These are phyloP conservation scores for Vannuccia rotundouncinata DNA, from an alignment of 2,888 invertebrate genomes.

Conservation along the genomic window DNA sequence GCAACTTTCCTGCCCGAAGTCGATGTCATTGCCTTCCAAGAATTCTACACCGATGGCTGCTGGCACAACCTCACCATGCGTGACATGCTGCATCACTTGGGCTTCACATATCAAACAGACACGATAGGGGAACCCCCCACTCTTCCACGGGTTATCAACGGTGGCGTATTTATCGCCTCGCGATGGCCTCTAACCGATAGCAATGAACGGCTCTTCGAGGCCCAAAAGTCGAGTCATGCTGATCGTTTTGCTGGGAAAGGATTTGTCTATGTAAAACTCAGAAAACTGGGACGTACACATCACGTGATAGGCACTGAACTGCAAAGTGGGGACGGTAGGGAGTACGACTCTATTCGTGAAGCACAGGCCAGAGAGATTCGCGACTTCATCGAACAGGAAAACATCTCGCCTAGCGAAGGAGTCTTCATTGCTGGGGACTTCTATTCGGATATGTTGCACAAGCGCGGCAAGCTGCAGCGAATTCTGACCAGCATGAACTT, in stretches of 20 bases:
- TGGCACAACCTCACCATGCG: constrained; percentile 36
- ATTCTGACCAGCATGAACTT: background rate
- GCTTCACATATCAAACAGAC: constrained; percentile 36
- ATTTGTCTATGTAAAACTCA: constrained; percentile 33
- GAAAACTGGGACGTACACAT: constrained; percentile 30
- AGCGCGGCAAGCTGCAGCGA: background rate
- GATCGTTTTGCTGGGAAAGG: constrained; percentile 38
- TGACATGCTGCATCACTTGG: constrained; percentile 35
- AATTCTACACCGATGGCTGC: constrained; percentile 41
- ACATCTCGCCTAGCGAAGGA: background rate
- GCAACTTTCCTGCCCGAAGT: constrained; percentile 30
- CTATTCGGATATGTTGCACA: background rate
- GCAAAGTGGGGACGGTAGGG: constrained; percentile 31
- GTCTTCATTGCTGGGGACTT: background rate
- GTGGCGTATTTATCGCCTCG: constrained; percentile 40
- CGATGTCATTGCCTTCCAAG: constrained; percentile 40
- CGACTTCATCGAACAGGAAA: background rate
- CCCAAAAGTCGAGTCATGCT: background rate
- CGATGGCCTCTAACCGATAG: constrained; percentile 35
- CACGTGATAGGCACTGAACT: constrained; percentile 38
- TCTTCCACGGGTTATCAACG: constrained; percentile 21
- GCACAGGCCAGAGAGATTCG: constrained; percentile 4
- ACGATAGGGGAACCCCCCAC: constrained; percentile 1
- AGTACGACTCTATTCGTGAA: background rate
- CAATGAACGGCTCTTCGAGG: constrained; percentile 13